Percentiles rank a stretch among this genome's conserved stretches.
phyloP scores from a whole-genome alignment of 2,888 invertebrate genomes.

The Helicoverpa assulta region DNA sequence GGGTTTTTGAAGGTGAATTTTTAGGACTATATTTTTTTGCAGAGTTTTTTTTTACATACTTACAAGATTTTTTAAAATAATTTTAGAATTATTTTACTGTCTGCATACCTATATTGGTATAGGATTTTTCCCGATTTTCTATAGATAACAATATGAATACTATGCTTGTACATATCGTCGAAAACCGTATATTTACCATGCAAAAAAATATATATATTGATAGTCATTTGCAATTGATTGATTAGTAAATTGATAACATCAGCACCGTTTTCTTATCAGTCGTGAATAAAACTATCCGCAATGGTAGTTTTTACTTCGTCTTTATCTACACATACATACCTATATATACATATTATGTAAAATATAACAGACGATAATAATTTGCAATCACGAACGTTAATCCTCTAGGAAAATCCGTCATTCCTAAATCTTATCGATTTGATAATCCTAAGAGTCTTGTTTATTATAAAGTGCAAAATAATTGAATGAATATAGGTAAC shows the following conservation, averaged over 20 bases:
- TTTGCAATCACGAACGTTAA: conserved; percentile 32
- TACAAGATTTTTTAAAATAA: no score
- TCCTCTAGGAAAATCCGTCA: conserved; percentile 13
- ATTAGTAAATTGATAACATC: neutral
- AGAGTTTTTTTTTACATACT: no score
- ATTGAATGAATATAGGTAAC: no score
- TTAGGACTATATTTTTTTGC: neutral
- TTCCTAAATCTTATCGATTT: neutral
- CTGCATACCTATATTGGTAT: no score
- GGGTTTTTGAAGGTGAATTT: neutral
- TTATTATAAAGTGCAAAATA: neutral
- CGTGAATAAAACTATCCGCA: neutral
- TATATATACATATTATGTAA: conserved; percentile 9
- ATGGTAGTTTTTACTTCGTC: conserved; percentile 39
- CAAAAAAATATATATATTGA: no score
- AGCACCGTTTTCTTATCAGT: conserved; percentile 5
- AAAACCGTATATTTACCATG: no score
- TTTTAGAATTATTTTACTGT: no score
- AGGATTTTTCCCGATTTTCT: no score
- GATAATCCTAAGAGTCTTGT: neutral
- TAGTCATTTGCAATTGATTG: neutral
- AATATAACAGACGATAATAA: conserved; percentile 17
- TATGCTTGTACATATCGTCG: no score
- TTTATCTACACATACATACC: conserved; percentile 13
- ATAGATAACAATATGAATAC: no score